Conservation (phyloP, 2,797 vertebrate genomes). For the Malacoctenus gilli region DNA sequence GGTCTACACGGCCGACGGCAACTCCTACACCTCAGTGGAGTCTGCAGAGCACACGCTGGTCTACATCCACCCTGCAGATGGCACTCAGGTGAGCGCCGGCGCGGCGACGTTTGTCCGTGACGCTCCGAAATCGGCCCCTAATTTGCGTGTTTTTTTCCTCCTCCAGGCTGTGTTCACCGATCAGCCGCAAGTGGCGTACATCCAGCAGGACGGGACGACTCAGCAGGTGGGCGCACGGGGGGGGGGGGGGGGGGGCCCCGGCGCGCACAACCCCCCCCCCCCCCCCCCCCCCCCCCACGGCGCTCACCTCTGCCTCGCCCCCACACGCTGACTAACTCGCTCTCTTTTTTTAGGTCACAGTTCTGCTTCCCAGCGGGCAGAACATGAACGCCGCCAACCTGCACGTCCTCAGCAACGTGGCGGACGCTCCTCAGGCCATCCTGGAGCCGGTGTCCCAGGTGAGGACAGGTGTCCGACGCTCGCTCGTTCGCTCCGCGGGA, state of each 20-base stretch:
- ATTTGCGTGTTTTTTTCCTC: no score
- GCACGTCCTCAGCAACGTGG: constrained; percentile 88
- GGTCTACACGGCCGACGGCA: constrained; percentile 92
- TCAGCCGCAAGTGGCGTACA: constrained; percentile 95
- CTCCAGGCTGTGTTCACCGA: constrained; percentile 92
- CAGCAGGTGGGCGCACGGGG: no score
- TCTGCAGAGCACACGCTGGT: constrained; percentile 95
- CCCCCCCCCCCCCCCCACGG: no score
- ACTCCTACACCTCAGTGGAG: constrained; percentile 95
- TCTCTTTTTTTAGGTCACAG: constrained; percentile 82
- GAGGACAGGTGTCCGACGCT: no score
- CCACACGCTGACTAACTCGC: background rate
- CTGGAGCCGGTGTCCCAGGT: constrained; percentile 88
- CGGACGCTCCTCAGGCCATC: constrained; percentile 85
- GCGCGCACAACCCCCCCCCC: no score
- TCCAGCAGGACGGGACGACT: constrained; percentile 94
- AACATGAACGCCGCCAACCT: constrained; percentile 91
- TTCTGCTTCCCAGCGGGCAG: constrained; percentile 89
- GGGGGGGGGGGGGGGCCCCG: no score
- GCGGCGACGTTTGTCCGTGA: no score
- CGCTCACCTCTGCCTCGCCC: no score
- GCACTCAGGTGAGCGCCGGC: constrained; percentile 89
- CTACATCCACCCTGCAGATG: constrained; percentile 97
- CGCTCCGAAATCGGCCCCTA: no score
- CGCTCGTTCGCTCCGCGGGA: no score